These are phyloP conservation scores for Helicolenus hilgendorfi DNA, from an alignment of 2,797 vertebrate genomes.

Conservation along the genomic window DNA sequence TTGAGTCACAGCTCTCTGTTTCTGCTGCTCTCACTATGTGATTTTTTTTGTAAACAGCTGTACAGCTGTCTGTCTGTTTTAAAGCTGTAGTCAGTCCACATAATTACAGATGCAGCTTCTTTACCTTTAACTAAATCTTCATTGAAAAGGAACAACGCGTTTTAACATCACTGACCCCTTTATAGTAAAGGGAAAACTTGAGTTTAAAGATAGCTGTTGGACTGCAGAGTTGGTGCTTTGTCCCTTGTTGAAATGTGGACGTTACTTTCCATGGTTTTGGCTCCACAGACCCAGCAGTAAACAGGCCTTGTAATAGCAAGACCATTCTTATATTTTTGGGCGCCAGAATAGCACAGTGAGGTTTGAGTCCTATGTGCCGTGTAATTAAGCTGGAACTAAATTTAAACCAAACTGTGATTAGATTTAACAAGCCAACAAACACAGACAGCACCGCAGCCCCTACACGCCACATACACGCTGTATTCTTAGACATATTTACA, in stretches of 20 bases:
- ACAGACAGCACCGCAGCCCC: conserved; percentile 26
- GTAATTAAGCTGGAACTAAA: conserved; percentile 75
- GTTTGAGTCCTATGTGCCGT: conserved; percentile 60
- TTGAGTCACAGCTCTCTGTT: conserved; percentile 42
- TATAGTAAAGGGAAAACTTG: not conserved
- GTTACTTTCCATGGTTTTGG: conserved; percentile 25
- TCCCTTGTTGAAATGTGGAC: conserved; percentile 20
- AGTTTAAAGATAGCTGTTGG: not conserved
- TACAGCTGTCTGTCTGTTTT: not conserved
- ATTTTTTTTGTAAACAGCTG: not conserved
- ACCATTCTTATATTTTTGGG: conserved; percentile 60
- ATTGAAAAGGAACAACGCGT: not conserved
- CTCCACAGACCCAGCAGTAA: conserved; percentile 35
- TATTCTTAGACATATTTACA: not conserved
- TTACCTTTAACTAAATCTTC: not conserved
- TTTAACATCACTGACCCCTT: not conserved
- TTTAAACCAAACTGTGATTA: conserved; percentile 72
- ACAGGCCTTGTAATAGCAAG: conserved; percentile 46
- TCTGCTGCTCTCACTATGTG: not conserved
- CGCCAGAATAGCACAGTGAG: conserved; percentile 58
- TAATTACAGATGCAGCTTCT: not conserved
- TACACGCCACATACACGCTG: conserved; percentile 8
- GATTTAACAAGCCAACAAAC: conserved; percentile 65
- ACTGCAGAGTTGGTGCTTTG: not conserved
- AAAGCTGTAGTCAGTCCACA: not conserved